Conservation (phyloP, 2,888 invertebrate genomes). For the Adineta ricciae region DNA sequence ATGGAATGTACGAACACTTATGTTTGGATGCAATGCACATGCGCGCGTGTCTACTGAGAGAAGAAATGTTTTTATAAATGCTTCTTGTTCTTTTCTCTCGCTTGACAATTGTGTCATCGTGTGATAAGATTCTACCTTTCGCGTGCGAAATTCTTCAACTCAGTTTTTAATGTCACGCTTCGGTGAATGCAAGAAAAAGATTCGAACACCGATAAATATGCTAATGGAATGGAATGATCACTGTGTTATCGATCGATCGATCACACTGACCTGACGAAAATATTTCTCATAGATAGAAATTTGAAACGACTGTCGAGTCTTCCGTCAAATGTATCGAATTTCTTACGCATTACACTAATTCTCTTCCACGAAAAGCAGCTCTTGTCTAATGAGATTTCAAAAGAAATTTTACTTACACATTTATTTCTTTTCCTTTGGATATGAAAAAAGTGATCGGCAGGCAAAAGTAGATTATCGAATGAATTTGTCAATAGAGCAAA, state of each 20-base stretch:
- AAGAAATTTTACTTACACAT: neutral
- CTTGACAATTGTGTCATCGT: neutral
- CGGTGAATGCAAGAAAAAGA: neutral
- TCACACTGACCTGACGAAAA: neutral
- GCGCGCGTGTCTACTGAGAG: neutral
- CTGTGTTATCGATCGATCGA: neutral
- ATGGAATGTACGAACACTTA: neutral
- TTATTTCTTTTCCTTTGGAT: neutral
- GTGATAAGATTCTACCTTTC: neutral
- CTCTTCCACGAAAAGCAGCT: too few relatives aligned
- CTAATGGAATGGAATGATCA: neutral
- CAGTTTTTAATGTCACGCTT: neutral
- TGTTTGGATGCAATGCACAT: neutral
- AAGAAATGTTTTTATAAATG: neutral
- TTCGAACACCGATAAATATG: neutral
- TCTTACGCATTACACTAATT: too few relatives aligned
- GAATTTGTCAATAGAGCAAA: neutral
- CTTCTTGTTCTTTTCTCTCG: neutral
- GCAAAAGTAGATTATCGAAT: slow-evolving; percentile 5
- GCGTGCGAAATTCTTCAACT: neutral
- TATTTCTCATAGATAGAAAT: too few relatives aligned
- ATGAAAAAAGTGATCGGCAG: neutral
- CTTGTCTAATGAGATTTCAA: too few relatives aligned
- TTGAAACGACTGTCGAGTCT: too few relatives aligned
- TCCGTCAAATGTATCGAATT: too few relatives aligned